A percentile compares a stretch with the other conserved stretches of the same genome.
Evolutionary conservation across 2,888 invertebrate species (phyloP).

Genomic region (Danaus chrysippus): DNA sequence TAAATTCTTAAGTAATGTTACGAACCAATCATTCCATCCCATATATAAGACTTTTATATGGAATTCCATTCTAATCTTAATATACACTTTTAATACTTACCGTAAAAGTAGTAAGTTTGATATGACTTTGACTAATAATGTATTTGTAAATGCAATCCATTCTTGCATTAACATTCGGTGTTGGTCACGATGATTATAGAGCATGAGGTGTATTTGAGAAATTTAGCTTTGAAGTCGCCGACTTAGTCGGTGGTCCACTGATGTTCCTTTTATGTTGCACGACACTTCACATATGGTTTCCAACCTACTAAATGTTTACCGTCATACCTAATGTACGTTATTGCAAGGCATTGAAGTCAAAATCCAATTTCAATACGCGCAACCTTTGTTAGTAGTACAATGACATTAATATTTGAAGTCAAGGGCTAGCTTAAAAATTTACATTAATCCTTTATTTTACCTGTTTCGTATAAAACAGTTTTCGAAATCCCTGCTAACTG

Average conservation of each 20-base stretch:
- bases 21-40: not conserved
- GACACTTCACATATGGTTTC: slow-evolving; percentile 58
- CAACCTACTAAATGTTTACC: slow-evolving; percentile 47
- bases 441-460: slow-evolving; percentile 24
- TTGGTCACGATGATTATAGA: slow-evolving; percentile 63
- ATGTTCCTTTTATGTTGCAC: slow-evolving; percentile 55
- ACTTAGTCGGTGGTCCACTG: slow-evolving; percentile 67
- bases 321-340: slow-evolving; percentile 45
- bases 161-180: slow-evolving; percentile 47
- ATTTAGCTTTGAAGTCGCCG: slow-evolving; percentile 65
- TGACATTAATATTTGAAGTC: not conserved
- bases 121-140: slow-evolving; percentile 51
- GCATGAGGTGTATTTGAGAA: slow-evolving; percentile 37
- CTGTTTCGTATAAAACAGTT: slow-evolving; percentile 33
- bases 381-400: not conserved
- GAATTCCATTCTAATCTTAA: slow-evolving; percentile 18
- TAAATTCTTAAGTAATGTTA: not conserved
- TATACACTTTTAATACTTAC: slow-evolving; percentile 17
- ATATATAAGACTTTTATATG: not conserved
- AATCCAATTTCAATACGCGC: slow-evolving; percentile 4
- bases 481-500: slow-evolving; percentile 35
- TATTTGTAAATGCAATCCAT: slow-evolving; percentile 43
- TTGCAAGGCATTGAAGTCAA: slow-evolving; percentile 9
- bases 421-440: slow-evolving; percentile 7
- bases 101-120: slow-evolving; percentile 32